phyloP scores from a whole-genome alignment of 2,797 vertebrate species.

The Alosa sapidissima region DNA sequence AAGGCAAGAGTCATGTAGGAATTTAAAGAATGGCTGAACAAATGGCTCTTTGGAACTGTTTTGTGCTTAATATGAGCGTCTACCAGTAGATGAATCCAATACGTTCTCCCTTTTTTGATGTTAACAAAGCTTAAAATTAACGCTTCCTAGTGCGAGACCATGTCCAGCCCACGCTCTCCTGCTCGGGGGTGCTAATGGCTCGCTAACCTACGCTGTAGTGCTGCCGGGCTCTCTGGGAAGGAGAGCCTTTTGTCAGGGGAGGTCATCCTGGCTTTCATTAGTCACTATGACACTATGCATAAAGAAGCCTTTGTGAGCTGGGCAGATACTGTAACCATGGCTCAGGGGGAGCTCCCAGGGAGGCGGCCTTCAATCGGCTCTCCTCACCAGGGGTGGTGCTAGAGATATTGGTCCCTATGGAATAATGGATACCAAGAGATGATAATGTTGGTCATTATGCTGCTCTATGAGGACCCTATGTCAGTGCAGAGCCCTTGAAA shows the following conservation, averaged over 20 bases:
- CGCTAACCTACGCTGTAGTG: neutral
- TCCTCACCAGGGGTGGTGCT: neutral
- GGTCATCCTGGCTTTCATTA: slow-evolving; percentile 1
- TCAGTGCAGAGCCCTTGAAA: too few species aligned
- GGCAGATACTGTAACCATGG: neutral
- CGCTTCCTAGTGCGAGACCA: neutral
- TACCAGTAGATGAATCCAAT: neutral
- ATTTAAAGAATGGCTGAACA: neutral
- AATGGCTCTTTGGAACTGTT: neutral
- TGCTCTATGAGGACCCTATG: too few species aligned
- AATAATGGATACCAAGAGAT: too few species aligned
- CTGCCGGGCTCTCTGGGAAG: neutral
- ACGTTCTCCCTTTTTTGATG: neutral
- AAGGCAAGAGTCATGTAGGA: neutral
- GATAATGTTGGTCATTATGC: too few species aligned
- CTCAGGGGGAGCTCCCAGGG: neutral
- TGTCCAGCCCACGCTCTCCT: neutral
- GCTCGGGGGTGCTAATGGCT: neutral
- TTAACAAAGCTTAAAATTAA: neutral
- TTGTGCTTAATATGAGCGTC: neutral
- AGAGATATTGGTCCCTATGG: too few species aligned
- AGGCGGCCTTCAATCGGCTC: neutral
- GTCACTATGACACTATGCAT: neutral
- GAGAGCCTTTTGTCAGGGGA: neutral
- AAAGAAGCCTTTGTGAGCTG: slow-evolving; percentile 10